Percentiles rank a stretch among this genome's conserved stretches.
Evolutionary conservation across 2,888 invertebrate genomes (phyloP).

Genomic region (Biston betularia): DNA sequence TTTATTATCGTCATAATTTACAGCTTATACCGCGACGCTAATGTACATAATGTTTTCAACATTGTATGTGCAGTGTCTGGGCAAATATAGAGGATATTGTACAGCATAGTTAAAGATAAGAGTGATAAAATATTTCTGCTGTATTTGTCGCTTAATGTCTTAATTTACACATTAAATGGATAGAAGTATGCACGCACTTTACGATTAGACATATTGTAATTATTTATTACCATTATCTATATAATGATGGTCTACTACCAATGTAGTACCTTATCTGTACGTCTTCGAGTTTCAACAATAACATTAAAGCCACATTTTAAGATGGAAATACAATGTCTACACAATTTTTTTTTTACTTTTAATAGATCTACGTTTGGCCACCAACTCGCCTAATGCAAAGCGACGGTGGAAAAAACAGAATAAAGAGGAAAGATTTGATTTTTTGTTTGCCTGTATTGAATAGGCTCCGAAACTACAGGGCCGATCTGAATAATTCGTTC

Average conservation of each 20-base stretch:
- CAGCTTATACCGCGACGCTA: conserved; percentile 29
- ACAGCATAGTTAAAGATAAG: conserved; percentile 32
- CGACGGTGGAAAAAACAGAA: too few relatives aligned
- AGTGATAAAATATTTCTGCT: conserved; percentile 27
- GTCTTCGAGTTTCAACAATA: too few relatives aligned
- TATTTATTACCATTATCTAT: not conserved
- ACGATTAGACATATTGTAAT: not conserved
- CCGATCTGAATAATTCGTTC: too few relatives aligned
- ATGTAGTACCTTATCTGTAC: too few relatives aligned
- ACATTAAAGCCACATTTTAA: too few relatives aligned
- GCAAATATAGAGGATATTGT: conserved; percentile 31
- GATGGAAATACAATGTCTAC: too few relatives aligned
- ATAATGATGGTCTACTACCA: not conserved
- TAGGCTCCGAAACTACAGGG: too few relatives aligned
- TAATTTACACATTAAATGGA: conserved; percentile 25
- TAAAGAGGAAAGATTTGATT: too few relatives aligned
- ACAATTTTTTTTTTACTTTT: too few relatives aligned
- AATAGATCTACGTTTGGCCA: too few relatives aligned
- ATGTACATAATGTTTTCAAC: conserved; percentile 37
- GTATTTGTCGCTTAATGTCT: conserved; percentile 31
- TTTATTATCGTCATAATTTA: conserved; percentile 39
- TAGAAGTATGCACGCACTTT: not conserved
- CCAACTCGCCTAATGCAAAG: too few relatives aligned
- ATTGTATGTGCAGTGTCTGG: conserved; percentile 22
- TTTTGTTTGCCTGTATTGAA: too few relatives aligned